phyloP scores from a whole-genome alignment of 2,888 invertebrate species.

The Augochlorella aurata region DNA sequence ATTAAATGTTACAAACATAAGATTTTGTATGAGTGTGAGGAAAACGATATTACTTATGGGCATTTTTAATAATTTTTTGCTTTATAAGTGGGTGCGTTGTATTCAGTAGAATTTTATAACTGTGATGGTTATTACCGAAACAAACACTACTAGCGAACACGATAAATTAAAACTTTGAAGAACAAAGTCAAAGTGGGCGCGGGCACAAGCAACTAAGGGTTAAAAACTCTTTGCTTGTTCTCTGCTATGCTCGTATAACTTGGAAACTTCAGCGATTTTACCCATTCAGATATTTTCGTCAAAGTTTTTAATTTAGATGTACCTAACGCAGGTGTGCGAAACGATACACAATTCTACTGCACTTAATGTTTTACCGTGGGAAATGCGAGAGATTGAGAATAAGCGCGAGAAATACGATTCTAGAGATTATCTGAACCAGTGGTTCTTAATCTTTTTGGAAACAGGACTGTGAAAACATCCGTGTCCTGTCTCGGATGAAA shows the following conservation, averaged over 20 bases:
- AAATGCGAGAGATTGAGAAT: background rate
- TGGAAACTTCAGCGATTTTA: background rate
- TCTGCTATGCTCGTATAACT: background rate
- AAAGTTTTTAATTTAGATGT: constrained; percentile 3
- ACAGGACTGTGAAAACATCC: background rate
- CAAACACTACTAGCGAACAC: too few species aligned
- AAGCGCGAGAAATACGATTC: constrained; percentile 1
- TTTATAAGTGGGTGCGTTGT: too few species aligned
- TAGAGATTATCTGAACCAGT: background rate
- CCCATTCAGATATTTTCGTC: background rate
- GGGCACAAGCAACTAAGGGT: background rate
- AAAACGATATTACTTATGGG: too few species aligned
- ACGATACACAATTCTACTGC: background rate
- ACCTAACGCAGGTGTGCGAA: background rate
- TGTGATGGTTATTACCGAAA: too few species aligned
- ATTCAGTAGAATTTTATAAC: too few species aligned
- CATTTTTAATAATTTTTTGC: too few species aligned
- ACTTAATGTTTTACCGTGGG: background rate
- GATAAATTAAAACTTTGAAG: too few species aligned
- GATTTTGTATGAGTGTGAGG: too few species aligned
- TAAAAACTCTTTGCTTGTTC: background rate
- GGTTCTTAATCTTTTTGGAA: background rate
- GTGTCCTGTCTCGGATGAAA: background rate
- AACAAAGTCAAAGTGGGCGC: too few species aligned
- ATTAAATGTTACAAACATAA: too few species aligned